These are phyloP conservation scores for Orthosia incerta DNA, from an alignment of 2,888 invertebrate genomes.

Conservation along the genomic window DNA sequence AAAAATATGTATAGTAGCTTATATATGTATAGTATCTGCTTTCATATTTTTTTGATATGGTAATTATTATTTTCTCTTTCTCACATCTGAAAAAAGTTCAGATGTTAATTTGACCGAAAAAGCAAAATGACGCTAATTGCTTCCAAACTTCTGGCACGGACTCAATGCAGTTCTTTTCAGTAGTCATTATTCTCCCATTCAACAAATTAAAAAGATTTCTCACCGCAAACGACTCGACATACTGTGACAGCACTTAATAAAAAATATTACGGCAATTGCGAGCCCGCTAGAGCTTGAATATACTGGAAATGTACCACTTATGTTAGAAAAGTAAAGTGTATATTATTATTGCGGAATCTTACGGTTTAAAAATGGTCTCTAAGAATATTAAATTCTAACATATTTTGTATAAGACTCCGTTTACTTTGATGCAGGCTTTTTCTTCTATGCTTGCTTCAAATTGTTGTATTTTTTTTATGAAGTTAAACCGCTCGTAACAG, in stretches of 20 bases:
- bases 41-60: neutral
- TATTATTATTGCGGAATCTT: constrained; percentile 32
- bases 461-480: too few species aligned
- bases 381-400: constrained; percentile 9
- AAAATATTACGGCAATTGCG: constrained; percentile 57
- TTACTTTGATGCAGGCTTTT: neutral
- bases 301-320: constrained; percentile 53
- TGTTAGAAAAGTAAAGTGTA: constrained; percentile 41
- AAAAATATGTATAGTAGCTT: neutral
- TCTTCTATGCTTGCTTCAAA: too few species aligned
- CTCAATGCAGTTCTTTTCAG: constrained; percentile 20
- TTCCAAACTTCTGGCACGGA: neutral
- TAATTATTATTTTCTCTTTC: neutral
- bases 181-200: constrained; percentile 29
- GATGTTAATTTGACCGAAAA: neutral
- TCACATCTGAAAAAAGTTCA: too few species aligned
- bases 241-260: constrained; percentile 48
- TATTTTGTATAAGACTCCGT: constrained; percentile 8
- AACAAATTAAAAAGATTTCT: constrained; percentile 49
- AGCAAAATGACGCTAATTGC: neutral
- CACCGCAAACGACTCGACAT: constrained; percentile 33
- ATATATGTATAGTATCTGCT: too few species aligned
- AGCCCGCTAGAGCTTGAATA: constrained; percentile 40
- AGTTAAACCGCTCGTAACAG: neutral
- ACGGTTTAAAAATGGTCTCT: constrained; percentile 28